Percentiles rank a stretch among this genome's conserved stretches.
These are phyloP conservation scores for Alviniconcha marisindica DNA, from an alignment of 1,140 invertebrate species.

Conservation along the genomic window DNA sequence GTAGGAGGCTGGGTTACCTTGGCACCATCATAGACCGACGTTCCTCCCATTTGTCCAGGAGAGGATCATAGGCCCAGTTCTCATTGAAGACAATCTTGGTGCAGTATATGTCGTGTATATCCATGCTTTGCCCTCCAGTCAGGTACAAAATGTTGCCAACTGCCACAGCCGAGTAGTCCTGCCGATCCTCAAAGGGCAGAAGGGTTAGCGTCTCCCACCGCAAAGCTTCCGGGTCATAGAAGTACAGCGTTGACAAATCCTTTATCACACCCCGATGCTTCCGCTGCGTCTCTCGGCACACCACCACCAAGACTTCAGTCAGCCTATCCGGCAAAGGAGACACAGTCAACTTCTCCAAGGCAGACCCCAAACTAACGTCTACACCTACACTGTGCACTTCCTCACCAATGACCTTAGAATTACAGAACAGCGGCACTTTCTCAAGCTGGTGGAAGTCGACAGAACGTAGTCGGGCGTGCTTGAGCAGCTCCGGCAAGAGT, in stretches of 20 bases:
- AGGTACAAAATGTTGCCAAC: conserved; percentile 33
- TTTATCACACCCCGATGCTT: neutral
- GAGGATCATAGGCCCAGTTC: conserved; percentile 21
- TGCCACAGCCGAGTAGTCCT: conserved; percentile 23
- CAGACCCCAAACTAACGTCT: neutral
- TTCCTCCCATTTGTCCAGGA: conserved; percentile 27
- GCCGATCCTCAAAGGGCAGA: conserved; percentile 36
- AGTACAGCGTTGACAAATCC: conserved; percentile 25
- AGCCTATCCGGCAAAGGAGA: neutral
- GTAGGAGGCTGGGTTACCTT: too few species aligned
- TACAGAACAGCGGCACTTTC: neutral
- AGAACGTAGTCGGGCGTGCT: conserved; percentile 3
- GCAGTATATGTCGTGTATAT: neutral
- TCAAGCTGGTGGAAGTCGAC: neutral
- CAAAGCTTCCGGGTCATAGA: conserved; percentile 32
- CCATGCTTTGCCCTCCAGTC: conserved; percentile 40
- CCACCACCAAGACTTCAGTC: conserved; percentile 34
- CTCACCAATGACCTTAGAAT: neutral
- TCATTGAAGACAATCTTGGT: conserved; percentile 35
- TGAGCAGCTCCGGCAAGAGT: neutral
- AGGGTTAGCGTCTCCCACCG: conserved; percentile 35
- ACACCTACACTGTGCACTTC: neutral
- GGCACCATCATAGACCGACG: conserved; percentile 25
- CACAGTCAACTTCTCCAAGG: neutral
- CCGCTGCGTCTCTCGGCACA: conserved; percentile 33